Base-by-base conservation (phyloP, 2,797 vertebrate genomes). In the Protonibea diacanthus region DNA sequence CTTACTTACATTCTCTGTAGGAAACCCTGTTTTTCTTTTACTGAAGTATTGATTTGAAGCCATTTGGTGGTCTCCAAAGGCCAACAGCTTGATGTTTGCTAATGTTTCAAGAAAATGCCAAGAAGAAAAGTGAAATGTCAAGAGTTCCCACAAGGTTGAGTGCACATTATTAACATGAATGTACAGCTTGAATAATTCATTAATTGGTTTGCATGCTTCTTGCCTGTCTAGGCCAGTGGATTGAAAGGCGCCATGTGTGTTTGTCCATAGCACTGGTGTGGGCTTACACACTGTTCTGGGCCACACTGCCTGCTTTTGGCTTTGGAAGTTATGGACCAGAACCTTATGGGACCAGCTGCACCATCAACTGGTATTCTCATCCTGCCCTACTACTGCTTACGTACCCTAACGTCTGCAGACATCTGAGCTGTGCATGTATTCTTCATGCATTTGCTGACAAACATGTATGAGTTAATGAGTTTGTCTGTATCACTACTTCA, bases 291-390 rank as follows among this genome's bases (percentile, higher is more conserved):
- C 18, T 84, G 1, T 86, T 90, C 77, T 91, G 92, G 92, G 89
- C 91, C 21, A 53, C 56, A 13, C 86, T 94, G 29, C 90, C 93
- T 33, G 79, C 67, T 14, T 85, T 94, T 65, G 91, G 90, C 12
- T 93, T 94, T 61, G 91, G 92, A 53, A 92, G 86, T 62, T 94
- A 94, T 7, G 87, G 89, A 73, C 85, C 90, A 60, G 90, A 93
- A 63, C 91, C 92, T 4, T 92, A 86, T 72, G 90, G 91, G 25
- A 91, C 83, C 57, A 93, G 91, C 85, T 93, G 91, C 81, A 93
- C 90, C 53, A 89, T 93, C 70, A 88, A 91, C 82, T 92, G 89
- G 89, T 90, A 89, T 76, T 67, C 18, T 14, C n/a, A 38, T 10
- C 11, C 33, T 71, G 48, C 44, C 7, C 29, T 20, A 15, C n/a